Percentiles rank a stretch among this genome's conserved stretches.
Conservation (phyloP, 2,797 vertebrate species). For the Ciconia nigra region DNA sequence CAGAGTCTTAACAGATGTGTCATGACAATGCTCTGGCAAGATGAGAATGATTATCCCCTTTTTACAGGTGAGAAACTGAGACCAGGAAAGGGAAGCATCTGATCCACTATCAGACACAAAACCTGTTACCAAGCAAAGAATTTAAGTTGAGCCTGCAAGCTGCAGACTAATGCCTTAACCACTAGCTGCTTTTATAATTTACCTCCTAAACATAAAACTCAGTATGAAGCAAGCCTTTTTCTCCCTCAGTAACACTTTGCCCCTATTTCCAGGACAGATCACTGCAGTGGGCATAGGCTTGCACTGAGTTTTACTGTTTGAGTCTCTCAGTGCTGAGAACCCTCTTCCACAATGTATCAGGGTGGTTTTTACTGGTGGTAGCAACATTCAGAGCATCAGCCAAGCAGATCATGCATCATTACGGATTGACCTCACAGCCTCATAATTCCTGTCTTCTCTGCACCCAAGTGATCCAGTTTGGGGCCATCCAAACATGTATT, state of each 20-base stretch:
- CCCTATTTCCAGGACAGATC: background rate
- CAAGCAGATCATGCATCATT: background rate
- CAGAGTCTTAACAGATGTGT: background rate
- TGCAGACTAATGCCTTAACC: background rate
- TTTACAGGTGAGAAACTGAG: background rate
- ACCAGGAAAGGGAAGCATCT: background rate
- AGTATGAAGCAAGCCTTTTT: background rate
- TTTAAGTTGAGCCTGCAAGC: background rate
- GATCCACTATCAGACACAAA: background rate
- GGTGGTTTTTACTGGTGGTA: background rate
- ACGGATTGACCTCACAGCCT: accelerated
- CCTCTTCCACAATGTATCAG: background rate
- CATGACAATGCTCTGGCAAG: background rate
- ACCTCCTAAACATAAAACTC: background rate
- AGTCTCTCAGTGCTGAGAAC: background rate
- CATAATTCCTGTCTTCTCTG: background rate
- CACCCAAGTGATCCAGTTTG: background rate
- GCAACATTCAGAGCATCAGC: background rate
- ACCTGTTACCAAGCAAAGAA: background rate
- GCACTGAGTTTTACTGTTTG: background rate
- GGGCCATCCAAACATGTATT: background rate
- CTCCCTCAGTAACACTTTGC: background rate
- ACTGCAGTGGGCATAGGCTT: background rate
- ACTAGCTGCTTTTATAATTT: background rate
- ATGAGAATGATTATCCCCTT: background rate